phyloP scores from a whole-genome alignment of 2,113 vertebrate genomes.

The Rhodinocichla rosea region DNA sequence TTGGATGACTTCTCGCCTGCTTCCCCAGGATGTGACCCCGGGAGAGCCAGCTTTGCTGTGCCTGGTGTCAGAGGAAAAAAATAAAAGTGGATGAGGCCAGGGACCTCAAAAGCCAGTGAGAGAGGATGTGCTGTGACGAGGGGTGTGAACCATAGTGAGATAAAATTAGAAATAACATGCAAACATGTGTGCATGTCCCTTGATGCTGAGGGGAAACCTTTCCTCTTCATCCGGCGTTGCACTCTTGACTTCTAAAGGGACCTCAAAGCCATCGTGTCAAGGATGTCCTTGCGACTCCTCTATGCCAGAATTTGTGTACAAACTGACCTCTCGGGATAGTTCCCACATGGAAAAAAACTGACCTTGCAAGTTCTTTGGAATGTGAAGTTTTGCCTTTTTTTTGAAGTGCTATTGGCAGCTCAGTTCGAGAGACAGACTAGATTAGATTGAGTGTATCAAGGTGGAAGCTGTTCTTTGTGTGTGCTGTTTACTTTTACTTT shows the following conservation, averaged over 20 bases:
- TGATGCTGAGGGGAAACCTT: accelerated
- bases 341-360: neutral
- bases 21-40: neutral
- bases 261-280: neutral
- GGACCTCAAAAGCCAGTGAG: neutral
- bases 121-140: neutral
- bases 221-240: accelerated
- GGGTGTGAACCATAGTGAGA: accelerated
- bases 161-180: neutral
- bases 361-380: neutral
- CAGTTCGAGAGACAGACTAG: neutral
- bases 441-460: neutral
- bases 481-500: conserved; percentile 17
- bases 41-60: neutral
- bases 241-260: neutral
- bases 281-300: neutral
- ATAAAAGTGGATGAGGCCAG: neutral
- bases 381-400: neutral
- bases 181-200: accelerated
- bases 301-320: neutral
- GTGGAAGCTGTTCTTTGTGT: conserved; percentile 25
- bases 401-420: neutral
- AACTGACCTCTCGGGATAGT: neutral
- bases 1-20: neutral
- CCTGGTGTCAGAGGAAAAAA: neutral